These are phyloP conservation scores for Beroe forskalii DNA, from an alignment of 37 sponge, comb jelly and placozoan species.

Conservation along the genomic window DNA sequence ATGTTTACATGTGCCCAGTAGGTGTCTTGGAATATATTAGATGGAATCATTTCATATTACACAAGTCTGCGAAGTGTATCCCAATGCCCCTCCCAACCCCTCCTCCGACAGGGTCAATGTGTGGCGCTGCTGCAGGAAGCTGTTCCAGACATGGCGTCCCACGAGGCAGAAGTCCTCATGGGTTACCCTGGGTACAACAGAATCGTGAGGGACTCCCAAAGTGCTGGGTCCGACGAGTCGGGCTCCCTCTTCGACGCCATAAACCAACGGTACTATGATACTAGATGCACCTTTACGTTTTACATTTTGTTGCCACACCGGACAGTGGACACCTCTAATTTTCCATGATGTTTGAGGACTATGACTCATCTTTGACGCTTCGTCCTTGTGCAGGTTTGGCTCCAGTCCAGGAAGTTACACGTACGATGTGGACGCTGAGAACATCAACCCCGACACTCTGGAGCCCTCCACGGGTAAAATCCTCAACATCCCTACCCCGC, in stretches of 20 bases:
- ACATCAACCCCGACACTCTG: constrained; percentile 60
- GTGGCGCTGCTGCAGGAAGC: constrained; percentile 26
- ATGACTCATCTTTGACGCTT: too few species aligned
- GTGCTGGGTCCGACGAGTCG: constrained; percentile 36
- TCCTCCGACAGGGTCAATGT: constrained; percentile 24
- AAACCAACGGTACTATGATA: constrained; percentile 37
- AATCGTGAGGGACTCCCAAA: not conserved
- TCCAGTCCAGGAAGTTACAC: constrained; percentile 59
- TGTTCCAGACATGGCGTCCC: constrained; percentile 51
- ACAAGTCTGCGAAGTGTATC: too few species aligned
- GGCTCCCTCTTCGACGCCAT: constrained; percentile 56
- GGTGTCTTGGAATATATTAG: too few species aligned
- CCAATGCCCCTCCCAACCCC: not conserved
- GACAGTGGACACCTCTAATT: too few species aligned
- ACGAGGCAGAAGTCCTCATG: constrained; percentile 19
- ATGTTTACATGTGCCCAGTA: too few species aligned
- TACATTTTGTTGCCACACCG: too few species aligned
- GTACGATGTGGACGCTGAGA: constrained; percentile 45
- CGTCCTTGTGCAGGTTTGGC: constrained; percentile 56
- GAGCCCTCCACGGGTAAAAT: not conserved
- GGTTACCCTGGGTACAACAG: constrained; percentile 57
- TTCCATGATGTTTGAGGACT: too few species aligned
- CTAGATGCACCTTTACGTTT: too few species aligned
- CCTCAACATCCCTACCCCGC: not conserved
- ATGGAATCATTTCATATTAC: too few species aligned